Evolutionary conservation across 2,888 invertebrate species (phyloP).

Genomic region (Rhagium mordax): DNA sequence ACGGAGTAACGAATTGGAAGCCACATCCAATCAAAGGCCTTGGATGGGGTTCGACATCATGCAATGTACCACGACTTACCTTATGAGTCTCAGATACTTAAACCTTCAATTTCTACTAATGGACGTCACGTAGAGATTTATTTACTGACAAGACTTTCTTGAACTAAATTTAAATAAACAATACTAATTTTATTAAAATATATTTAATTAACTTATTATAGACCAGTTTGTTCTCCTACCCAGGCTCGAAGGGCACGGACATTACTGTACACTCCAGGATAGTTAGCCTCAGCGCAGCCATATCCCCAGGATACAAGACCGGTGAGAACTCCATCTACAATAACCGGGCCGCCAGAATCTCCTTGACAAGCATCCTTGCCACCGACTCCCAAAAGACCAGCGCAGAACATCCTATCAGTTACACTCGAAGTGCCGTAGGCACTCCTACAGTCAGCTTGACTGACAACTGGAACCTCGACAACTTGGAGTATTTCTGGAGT

Average conservation of each 20-base stretch:
- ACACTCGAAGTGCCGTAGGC: slow-evolving; percentile 17
- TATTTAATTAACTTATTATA: neutral
- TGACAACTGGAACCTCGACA: slow-evolving; percentile 37
- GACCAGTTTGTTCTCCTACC: slow-evolving; percentile 3
- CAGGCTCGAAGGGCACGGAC: too few species aligned
- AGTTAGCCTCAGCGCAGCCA: slow-evolving; percentile 40
- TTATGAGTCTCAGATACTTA: too few species aligned
- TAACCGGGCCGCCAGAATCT: slow-evolving; percentile 40
- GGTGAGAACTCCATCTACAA: slow-evolving; percentile 1
- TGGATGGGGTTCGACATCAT: too few species aligned
- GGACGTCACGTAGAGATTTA: too few species aligned
- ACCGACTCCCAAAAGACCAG: slow-evolving; percentile 71
- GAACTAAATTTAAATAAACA: too few species aligned
- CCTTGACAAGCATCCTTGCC: slow-evolving; percentile 73
- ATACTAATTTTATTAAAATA: too few species aligned
- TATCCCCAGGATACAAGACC: slow-evolving; percentile 17
- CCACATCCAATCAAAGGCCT: too few species aligned
- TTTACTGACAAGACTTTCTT: too few species aligned
- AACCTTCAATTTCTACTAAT: too few species aligned
- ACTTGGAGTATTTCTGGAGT: slow-evolving; percentile 28
- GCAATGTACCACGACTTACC: too few species aligned
- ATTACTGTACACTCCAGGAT: slow-evolving; percentile 31
- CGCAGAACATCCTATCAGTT: slow-evolving; percentile 73
- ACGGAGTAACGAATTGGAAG: too few species aligned
- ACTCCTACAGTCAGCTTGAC: slow-evolving; percentile 7